phyloP scores from a whole-genome alignment of 1,140 invertebrate species.

The Sitodiplosis mosellana region DNA sequence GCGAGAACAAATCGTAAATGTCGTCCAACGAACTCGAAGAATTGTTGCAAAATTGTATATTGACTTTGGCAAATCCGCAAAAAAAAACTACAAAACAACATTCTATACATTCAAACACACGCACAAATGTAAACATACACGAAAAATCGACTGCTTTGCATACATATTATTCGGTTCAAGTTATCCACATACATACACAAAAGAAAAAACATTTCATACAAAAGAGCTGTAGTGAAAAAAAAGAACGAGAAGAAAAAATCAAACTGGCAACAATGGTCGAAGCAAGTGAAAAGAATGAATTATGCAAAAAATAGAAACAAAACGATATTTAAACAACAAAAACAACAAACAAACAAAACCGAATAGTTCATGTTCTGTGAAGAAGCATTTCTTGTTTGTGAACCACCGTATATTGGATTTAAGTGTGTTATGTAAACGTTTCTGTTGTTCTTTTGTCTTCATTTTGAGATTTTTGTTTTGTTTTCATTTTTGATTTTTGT shows the following conservation, averaged over 20 bases:
- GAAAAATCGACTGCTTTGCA: not conserved
- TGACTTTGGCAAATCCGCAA: not conserved
- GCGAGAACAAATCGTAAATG: too few species aligned
- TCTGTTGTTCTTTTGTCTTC: not conserved
- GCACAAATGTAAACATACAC: constrained; percentile 3
- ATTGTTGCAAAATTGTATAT: not conserved
- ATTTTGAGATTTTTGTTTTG: not conserved
- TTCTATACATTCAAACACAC: constrained; percentile 2
- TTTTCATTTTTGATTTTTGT: not conserved
- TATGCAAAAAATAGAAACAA: constrained; percentile 8
- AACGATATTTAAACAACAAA: constrained; percentile 15
- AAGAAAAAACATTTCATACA: constrained; percentile 1
- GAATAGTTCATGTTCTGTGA: constrained; percentile 10
- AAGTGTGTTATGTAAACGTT: not conserved
- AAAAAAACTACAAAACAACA: constrained; percentile 6
- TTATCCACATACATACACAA: constrained; percentile 10
- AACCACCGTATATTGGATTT: not conserved
- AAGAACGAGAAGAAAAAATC: constrained; percentile 1
- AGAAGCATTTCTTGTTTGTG: constrained; percentile 8
- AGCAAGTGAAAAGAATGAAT: constrained; percentile 11
- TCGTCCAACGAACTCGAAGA: too few species aligned
- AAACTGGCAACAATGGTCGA: constrained; percentile 7
- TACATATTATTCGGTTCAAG: not conserved
- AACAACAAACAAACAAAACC: constrained; percentile 8
- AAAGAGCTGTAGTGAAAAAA: constrained; percentile 4